A percentile compares a stretch with the other conserved stretches of the same genome.
Conservation (phyloP, 2,797 vertebrate species). For the Amniataba percoides region DNA sequence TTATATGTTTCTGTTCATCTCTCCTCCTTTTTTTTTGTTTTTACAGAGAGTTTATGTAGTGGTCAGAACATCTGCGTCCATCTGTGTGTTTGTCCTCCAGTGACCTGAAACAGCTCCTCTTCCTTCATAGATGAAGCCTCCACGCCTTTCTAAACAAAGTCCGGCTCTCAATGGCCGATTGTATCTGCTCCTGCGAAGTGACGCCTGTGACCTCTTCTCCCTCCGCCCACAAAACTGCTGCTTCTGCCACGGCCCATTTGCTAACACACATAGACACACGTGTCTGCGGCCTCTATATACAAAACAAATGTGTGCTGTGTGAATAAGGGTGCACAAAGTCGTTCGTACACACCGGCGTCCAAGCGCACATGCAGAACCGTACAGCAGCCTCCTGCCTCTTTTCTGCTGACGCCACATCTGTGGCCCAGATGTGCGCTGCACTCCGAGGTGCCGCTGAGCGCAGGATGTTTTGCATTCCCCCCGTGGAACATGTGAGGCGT, state of each 20-base stretch:
- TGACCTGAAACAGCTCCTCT: conserved; percentile 61
- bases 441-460: conserved; percentile 63
- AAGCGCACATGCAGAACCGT: conserved; percentile 48
- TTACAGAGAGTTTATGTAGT: conserved; percentile 28
- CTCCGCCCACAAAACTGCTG: conserved; percentile 48
- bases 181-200: conserved; percentile 52
- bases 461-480: conserved; percentile 82
- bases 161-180: conserved; percentile 69
- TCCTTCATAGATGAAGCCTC: conserved; percentile 48
- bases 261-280: conserved; percentile 65
- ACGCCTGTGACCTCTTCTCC: conserved; percentile 50
- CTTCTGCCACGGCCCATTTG: conserved; percentile 63
- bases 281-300: conserved; percentile 40
- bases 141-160: conserved; percentile 61
- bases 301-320: conserved; percentile 46
- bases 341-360: conserved; percentile 48
- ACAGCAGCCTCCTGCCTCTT: conserved; percentile 25
- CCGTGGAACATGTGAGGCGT: conserved; percentile 76
- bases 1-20: conserved; percentile 25
- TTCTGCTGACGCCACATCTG: conserved; percentile 69
- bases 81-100: conserved; percentile 56
- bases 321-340: conserved; percentile 51
- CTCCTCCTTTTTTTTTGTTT: conserved; percentile 16
- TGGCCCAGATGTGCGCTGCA: conserved; percentile 71
- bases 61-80: conserved; percentile 59